Conservation (phyloP, 2,888 invertebrate species). For the Cryptus armator region DNA sequence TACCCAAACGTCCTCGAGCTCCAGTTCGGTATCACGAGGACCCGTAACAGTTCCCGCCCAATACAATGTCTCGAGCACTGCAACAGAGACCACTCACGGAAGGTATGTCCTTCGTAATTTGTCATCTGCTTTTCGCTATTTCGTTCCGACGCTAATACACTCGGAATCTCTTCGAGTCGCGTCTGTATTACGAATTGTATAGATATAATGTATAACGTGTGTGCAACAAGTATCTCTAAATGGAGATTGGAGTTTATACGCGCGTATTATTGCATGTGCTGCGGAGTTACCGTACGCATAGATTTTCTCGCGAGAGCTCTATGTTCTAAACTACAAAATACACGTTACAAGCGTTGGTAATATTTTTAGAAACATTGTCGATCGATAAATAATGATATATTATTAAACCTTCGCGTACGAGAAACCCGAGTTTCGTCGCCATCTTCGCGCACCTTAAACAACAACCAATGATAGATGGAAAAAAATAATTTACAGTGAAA, state of each 20-base stretch:
- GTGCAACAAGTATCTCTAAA: conserved; percentile 62
- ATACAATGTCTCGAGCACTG: conserved; percentile 79
- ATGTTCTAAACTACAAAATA: background rate
- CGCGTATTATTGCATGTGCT: background rate
- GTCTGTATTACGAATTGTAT: background rate
- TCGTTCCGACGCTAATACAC: background rate
- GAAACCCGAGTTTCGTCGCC: background rate
- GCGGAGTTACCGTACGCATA: background rate
- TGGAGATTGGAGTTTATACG: conserved; percentile 7
- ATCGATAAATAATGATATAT: background rate
- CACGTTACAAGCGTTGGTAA: background rate
- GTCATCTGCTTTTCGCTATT: background rate
- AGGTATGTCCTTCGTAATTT: conserved; percentile 74
- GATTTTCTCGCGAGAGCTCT: background rate
- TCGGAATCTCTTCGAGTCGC: background rate
- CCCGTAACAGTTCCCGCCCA: conserved; percentile 79
- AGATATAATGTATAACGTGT: conserved; percentile 17
- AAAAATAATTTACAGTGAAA: conserved; percentile 15
- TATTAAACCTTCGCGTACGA: background rate
- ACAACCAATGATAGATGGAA: background rate
- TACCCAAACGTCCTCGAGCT: conserved; percentile 77
- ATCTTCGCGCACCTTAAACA: background rate
- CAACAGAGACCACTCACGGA: conserved; percentile 79
- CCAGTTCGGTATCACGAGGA: conserved; percentile 77
- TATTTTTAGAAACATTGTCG: conserved; percentile 22